A percentile compares a stretch with the other conserved stretches of the same genome.
Conservation (phyloP, 2,888 invertebrate species). For the Andrena chrysosceles region DNA sequence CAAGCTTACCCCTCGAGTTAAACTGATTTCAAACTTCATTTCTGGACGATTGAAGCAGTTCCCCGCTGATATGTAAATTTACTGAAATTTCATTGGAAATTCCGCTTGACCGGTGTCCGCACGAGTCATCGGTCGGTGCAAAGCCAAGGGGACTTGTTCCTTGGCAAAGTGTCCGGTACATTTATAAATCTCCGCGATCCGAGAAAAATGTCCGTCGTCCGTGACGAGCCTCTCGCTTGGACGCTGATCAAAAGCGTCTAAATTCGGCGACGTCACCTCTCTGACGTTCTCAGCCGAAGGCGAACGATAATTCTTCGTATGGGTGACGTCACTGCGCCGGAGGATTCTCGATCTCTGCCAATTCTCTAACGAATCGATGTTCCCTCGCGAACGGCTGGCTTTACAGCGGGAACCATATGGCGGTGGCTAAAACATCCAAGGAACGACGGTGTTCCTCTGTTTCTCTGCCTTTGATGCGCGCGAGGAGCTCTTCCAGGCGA, state of each 20-base stretch:
- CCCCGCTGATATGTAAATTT: no score
- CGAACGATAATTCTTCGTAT: slow-evolving; percentile 26
- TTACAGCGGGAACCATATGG: background rate
- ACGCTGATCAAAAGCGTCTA: slow-evolving; percentile 33
- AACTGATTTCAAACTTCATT: no score
- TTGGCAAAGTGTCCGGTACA: slow-evolving; percentile 1
- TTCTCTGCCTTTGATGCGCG: background rate
- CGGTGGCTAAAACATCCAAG: background rate
- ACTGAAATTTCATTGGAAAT: no score
- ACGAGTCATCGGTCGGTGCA: background rate
- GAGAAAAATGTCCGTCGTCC: background rate
- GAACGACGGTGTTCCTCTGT: slow-evolving; percentile 20
- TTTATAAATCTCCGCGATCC: background rate
- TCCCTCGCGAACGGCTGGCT: background rate
- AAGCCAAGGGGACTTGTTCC: background rate
- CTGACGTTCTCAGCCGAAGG: slow-evolving; percentile 20
- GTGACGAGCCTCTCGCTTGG: slow-evolving; percentile 40
- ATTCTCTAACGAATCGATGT: background rate
- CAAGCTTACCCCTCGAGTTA: no score
- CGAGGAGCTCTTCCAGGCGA: background rate
- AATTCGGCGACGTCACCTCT: slow-evolving; percentile 20
- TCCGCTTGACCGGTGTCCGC: background rate
- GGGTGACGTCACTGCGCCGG: slow-evolving; percentile 17
- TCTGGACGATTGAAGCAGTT: no score
- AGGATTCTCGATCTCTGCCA: slow-evolving; percentile 20